Evolutionary conservation across 2,113 vertebrate genomes (phyloP).

Genomic region (Labeo rohita): DNA sequence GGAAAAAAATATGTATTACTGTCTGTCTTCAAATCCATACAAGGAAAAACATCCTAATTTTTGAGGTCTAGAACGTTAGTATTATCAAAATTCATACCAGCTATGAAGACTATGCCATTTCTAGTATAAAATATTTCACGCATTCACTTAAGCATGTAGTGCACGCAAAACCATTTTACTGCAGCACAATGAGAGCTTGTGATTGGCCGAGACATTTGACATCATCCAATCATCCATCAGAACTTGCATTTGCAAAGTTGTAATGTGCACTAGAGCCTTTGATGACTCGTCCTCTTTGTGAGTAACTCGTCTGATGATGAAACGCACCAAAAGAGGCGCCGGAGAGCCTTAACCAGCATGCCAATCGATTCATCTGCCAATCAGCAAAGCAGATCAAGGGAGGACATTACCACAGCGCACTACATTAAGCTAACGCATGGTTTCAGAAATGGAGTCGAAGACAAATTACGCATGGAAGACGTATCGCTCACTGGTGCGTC

Average conservation of each 20-base stretch:
- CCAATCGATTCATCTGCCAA: slow-evolving; percentile 43
- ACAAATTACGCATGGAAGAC: slow-evolving; percentile 29
- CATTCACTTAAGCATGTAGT: not conserved
- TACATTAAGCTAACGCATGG: slow-evolving; percentile 14
- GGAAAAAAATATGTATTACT: no score
- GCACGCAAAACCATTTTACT: not conserved
- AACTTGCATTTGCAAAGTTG: slow-evolving; percentile 5
- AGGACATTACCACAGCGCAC: slow-evolving; percentile 33
- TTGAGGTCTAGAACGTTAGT: no score
- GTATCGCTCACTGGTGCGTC: not conserved
- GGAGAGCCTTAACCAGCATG: slow-evolving; percentile 32
- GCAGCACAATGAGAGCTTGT: slow-evolving; percentile 7
- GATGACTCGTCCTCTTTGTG: slow-evolving; percentile 26
- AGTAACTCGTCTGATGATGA: slow-evolving; percentile 36
- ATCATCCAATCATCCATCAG: slow-evolving; percentile 18
- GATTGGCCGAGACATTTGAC: not conserved
- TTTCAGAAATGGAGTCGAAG: slow-evolving; percentile 25
- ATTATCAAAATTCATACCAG: no score
- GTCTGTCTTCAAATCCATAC: no score
- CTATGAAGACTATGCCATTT: no score
- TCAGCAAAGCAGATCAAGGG: slow-evolving; percentile 34
- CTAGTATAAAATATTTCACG: not conserved
- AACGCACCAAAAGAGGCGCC: slow-evolving; percentile 21
- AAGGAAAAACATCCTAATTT: no score
- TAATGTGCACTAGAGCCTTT: slow-evolving; percentile 25